A percentile compares a stretch with the other conserved stretches of the same genome.
Evolutionary conservation across 2,888 invertebrate genomes (phyloP).

Genomic region (Xylota segnis): DNA sequence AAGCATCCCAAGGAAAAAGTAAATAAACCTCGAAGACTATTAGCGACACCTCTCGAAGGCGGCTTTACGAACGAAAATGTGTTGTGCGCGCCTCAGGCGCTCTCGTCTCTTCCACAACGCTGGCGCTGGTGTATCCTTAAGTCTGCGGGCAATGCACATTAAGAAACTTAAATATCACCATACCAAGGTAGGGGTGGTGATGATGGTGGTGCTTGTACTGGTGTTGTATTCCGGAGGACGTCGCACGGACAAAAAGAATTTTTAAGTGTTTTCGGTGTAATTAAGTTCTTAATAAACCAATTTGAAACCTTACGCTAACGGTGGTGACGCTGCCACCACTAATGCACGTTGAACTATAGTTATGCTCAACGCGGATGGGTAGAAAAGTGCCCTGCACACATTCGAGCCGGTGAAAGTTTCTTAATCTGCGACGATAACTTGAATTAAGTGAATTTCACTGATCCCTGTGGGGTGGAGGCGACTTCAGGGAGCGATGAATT

Average conservation of each 20-base stretch:
- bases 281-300: conserved; percentile 77
- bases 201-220: conserved; percentile 6
- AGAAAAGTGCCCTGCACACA: conserved; percentile 46
- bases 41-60: conserved; percentile 72
- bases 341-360: conserved; percentile 63
- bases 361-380: neutral
- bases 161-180: conserved; percentile 59
- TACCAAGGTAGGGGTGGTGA: neutral
- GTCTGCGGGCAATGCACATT: conserved; percentile 72
- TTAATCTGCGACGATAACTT: conserved; percentile 70
- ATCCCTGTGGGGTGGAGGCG: conserved; percentile 1
- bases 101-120: neutral
- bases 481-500: no score
- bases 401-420: conserved; percentile 52
- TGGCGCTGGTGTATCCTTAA: conserved; percentile 34
- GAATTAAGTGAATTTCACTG: conserved; percentile 66
- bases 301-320: conserved; percentile 65
- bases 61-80: conserved; percentile 58
- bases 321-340: conserved; percentile 51
- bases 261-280: conserved; percentile 75
- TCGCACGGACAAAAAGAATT: conserved; percentile 67
- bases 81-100: conserved; percentile 37
- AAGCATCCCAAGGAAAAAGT: conserved; percentile 61
- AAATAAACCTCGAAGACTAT: conserved; percentile 74
- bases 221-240: conserved; percentile 11